phyloP scores from a whole-genome alignment of 2,888 invertebrate species.

The Drosophila paranaensis region DNA sequence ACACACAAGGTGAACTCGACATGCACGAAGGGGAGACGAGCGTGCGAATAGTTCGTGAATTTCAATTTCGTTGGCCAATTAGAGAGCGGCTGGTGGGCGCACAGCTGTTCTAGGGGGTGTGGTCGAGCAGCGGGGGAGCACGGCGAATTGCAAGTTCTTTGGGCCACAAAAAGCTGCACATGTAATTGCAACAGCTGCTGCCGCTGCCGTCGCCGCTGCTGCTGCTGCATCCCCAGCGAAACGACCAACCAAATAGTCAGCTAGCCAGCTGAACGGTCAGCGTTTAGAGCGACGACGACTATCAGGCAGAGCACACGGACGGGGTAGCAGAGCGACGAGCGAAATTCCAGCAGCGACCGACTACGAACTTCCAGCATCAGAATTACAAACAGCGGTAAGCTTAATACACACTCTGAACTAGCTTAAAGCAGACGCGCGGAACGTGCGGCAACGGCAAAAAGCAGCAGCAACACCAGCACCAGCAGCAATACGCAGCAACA shows the following conservation, averaged over 20 bases:
- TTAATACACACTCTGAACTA: slow-evolving; percentile 46
- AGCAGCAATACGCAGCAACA: background rate
- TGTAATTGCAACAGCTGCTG: slow-evolving; percentile 30
- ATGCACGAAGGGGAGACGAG: slow-evolving; percentile 14
- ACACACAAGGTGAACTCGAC: slow-evolving; percentile 47
- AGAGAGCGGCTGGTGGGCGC: slow-evolving; percentile 29
- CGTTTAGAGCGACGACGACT: slow-evolving; percentile 70
- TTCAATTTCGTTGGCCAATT: slow-evolving; percentile 41
- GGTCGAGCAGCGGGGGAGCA: background rate
- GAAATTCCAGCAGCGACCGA: slow-evolving; percentile 31
- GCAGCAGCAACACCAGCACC: background rate
- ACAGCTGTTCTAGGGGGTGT: slow-evolving; percentile 55
- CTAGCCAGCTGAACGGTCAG: slow-evolving; percentile 32
- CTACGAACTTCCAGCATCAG: slow-evolving; percentile 32
- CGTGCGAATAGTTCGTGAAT: slow-evolving; percentile 26
- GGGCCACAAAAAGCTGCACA: slow-evolving; percentile 67
- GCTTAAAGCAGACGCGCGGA: slow-evolving; percentile 42
- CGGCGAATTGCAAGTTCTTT: slow-evolving; percentile 45
- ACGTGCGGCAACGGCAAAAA: slow-evolving; percentile 1
- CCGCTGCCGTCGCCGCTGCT: background rate
- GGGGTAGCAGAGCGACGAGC: slow-evolving; percentile 25
- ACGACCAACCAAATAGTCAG: slow-evolving; percentile 25
- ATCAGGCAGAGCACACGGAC: slow-evolving; percentile 40
- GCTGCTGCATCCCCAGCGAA: slow-evolving; percentile 52
- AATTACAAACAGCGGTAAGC: slow-evolving; percentile 62